Conservation (phyloP, 2,888 invertebrate genomes). For the Agrotis ipsilon region DNA sequence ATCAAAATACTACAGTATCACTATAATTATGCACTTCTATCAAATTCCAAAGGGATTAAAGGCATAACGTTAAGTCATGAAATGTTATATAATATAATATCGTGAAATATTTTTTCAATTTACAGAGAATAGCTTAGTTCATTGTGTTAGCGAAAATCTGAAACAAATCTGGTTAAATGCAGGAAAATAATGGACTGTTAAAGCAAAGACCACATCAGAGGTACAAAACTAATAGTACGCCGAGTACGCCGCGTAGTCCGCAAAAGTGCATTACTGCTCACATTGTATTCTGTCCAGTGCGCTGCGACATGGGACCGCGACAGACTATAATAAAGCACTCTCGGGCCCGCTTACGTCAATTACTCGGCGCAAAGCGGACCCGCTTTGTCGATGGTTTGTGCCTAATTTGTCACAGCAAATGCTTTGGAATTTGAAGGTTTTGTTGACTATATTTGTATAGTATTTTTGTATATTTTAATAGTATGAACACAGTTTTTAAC, state of each 20-base stretch:
- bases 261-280: conserved; percentile 55
- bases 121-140: not conserved
- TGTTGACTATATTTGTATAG: not conserved
- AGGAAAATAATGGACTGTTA: conserved; percentile 13
- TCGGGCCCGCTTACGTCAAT: conserved; percentile 48
- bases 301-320: conserved; percentile 17
- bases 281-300: conserved; percentile 27
- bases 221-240: conserved; percentile 38
- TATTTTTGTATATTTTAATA: not conserved
- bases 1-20: no score
- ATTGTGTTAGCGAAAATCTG: not conserved
- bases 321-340: conserved; percentile 56
- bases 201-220: conserved; percentile 15
- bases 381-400: conserved; percentile 39
- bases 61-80: no score
- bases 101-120: not conserved
- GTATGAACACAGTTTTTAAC: not conserved
- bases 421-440: conserved; percentile 5
- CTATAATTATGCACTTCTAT: no score
- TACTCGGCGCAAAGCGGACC: conserved; percentile 31
- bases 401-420: conserved; percentile 45
- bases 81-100: no score
- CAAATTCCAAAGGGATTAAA: no score
- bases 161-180: not conserved
- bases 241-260: conserved; percentile 6